Base-by-base conservation (phyloP, 1,140 invertebrate genomes). In the Chymomyza costata region DNA sequence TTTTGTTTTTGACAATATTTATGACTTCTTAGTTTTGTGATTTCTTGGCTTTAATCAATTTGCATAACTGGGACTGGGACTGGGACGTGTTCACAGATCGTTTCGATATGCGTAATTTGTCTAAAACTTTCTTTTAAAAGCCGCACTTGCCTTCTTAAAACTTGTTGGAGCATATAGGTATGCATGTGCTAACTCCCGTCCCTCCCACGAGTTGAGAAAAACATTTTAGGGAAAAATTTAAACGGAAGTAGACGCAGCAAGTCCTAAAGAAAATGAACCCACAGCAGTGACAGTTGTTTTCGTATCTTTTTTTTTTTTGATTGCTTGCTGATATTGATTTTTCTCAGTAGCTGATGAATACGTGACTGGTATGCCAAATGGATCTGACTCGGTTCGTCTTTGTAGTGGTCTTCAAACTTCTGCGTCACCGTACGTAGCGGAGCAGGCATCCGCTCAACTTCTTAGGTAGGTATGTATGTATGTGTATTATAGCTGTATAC, bases 41-140 rank as follows among this genome's bases (percentile, higher is more conserved):
- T 65, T 65, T 65, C 61, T 56, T 40, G 56, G 43, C 8, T n/a
- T n/a, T n/a, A n/a, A n/a, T n/a, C n/a, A 38, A 73, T 78, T 78
- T 78, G 73, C 73, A 78, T 78, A 80, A 73, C 73, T 78, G 74
- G 73, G 73, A 81, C 67, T 68, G 31, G 16, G 37, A 13, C 31
- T 45, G 25, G 17, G 11, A 78, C 73, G 52, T 37, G 40, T n/a
- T n/a, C n/a, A n/a, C n/a, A n/a, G n/a, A n/a, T n/a, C n/a, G n/a
- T n/a, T n/a, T n/a, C n/a, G n/a, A 64, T 73, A 78, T 78, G 63
- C 53, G 60, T 80, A 78, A 78, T 78, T 60, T 68, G 49, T 32
- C 14, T 41, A 44, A 41, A 52, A 68, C 52, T 61, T 60, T 60
- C 57, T 14, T 31, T 47, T 35, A 52, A 30, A 35, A 18, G 15